Evolutionary conservation across 2,797 vertebrate species (phyloP).

Genomic region (Notoglanidium macrostoma): DNA sequence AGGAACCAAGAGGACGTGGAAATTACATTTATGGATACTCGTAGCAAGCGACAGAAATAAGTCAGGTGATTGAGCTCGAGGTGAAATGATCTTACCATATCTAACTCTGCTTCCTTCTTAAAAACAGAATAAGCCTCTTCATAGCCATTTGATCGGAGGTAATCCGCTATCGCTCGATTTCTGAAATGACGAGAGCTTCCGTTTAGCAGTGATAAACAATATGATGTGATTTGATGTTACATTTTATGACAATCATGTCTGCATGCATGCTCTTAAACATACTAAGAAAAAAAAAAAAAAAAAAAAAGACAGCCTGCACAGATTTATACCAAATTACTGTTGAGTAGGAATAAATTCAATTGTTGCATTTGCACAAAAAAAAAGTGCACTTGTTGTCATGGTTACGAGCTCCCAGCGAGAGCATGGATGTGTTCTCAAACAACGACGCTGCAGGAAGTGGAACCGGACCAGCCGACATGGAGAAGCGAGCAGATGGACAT

Average conservation of each 20-base stretch:
- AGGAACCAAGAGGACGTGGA: neutral
- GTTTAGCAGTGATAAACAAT: neutral
- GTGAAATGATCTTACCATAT: constrained; percentile 84
- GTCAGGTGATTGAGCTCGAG: neutral
- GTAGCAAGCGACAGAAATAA: neutral
- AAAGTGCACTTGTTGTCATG: constrained; percentile 28
- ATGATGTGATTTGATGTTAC: neutral
- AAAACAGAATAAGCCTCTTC: constrained; percentile 99
- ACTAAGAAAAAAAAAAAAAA: neutral
- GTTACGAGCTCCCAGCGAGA: constrained; percentile 29
- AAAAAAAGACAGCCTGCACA: too few species aligned
- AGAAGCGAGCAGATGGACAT: constrained; percentile 15
- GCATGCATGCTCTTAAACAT: neutral
- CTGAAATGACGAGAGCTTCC: constrained; percentile 68
- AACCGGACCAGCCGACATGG: constrained; percentile 44
- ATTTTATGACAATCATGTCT: neutral
- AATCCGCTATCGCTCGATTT: constrained; percentile 99
- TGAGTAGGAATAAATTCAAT: neutral
- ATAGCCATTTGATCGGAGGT: constrained; percentile 97
- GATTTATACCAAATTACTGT: neutral
- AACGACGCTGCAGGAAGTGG: constrained; percentile 30
- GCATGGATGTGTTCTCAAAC: constrained; percentile 40
- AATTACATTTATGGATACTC: neutral
- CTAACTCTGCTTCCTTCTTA: constrained; percentile 98
- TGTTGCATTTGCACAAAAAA: too few species aligned